These are phyloP conservation scores for Pangasius mekongensis DNA, from an alignment of 2,797 vertebrate genomes.

Conservation along the genomic window DNA sequence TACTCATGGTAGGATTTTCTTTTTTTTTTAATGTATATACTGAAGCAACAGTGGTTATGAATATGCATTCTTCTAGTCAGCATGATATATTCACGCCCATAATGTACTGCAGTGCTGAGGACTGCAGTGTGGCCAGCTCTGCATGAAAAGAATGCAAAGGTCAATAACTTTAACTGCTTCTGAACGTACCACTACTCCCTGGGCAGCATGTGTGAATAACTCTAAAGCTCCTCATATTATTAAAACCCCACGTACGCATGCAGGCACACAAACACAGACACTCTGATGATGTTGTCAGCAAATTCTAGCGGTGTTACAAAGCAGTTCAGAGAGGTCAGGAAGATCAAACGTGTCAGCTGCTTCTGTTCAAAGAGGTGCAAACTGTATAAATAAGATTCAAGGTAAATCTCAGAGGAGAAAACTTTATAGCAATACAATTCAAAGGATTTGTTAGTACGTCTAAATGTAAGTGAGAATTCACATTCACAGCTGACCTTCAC, in stretches of 20 bases:
- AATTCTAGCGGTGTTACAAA: conserved; percentile 23
- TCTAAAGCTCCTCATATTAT: background rate
- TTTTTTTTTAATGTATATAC: background rate
- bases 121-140: conserved; percentile 52
- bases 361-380: background rate
- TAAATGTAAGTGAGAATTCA: background rate
- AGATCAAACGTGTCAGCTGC: conserved; percentile 20
- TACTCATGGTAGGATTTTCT: background rate
- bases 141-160: conserved; percentile 26
- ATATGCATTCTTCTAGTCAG: conserved; percentile 3
- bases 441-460: background rate
- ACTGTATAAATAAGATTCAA: conserved; percentile 3
- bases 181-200: conserved; percentile 9
- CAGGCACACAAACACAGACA: background rate
- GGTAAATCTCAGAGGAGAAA: background rate
- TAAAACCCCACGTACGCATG: conserved; percentile 1
- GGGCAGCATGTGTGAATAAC: conserved; percentile 16
- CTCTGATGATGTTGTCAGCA: conserved; percentile 15
- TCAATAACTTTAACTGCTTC: conserved; percentile 34
- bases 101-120: conserved; percentile 56
- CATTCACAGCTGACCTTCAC: background rate
- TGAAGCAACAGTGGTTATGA: background rate
- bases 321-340: conserved; percentile 17
- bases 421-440: background rate
- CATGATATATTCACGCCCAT: conserved; percentile 1